Evolutionary conservation across 2,888 invertebrate species (phyloP), one percentile per base, ranked within the genome.

Genomic region (Nesidiocoris tenuis): DNA sequence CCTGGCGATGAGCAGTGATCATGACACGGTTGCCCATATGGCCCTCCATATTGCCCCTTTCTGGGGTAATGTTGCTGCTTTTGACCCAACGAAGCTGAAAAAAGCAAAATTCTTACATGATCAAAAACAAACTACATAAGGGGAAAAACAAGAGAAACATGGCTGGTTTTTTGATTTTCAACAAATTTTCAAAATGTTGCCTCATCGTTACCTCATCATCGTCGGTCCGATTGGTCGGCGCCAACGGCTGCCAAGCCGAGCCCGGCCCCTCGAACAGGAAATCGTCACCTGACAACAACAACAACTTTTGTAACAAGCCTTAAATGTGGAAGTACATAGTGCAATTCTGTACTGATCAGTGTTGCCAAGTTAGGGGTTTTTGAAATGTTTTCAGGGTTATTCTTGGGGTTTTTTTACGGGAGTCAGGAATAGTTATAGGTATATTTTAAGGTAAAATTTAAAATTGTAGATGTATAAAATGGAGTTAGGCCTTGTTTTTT

Each of bases 161-260:
- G 39, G 12, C 39, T 39, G 12, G 39, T 39, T 39, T 12, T 39
- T 39, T 12, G 12, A 7, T n/a, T n/a, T n/a, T n/a, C n/a, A n/a
- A n/a, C n/a, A n/a, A n/a, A n/a, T n/a, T n/a, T n/a, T n/a, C n/a
- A n/a, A n/a, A n/a, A n/a, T n/a, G n/a, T n/a, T n/a, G n/a, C n/a
- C n/a, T n/a, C n/a, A n/a, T n/a, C n/a, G n/a, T n/a, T 71, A 80
- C 80, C 76, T 80, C 80, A 74, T 80, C 80, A 23, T 79, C 79
- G 67, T 79, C 79, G 64, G 78, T 78, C 68, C 78, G 57, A 70
- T 78, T 78, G 17, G 78, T 75, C 16, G 77, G 79, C 16, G 76
- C 78, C 25, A 76, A 61, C 7, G 68, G 65, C 5, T 67, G 70
- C 79, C 79, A 80, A 39, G 39, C 39, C 5, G 39, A 39, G 12